phyloP scores from a whole-genome alignment of 2,888 invertebrate species.

The Theretra japonica region DNA sequence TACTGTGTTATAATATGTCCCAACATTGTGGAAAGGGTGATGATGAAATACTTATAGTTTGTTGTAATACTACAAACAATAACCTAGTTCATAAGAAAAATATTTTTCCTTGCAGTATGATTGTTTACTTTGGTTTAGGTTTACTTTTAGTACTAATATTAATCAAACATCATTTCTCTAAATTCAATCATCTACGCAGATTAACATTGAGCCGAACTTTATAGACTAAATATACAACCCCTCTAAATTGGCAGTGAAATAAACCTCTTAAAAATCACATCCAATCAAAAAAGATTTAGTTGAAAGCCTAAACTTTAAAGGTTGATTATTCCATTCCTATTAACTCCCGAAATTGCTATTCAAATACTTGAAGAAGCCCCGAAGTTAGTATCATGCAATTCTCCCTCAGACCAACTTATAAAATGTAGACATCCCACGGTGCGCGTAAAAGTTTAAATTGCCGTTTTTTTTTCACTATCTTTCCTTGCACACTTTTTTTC shows the following conservation, averaged over 20 bases:
- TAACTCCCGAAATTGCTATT: constrained; percentile 27
- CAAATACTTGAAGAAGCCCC: constrained; percentile 45
- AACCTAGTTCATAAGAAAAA: no score
- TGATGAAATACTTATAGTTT: no score
- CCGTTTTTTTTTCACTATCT: constrained; percentile 79
- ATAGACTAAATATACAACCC: not conserved
- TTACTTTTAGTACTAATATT: no score
- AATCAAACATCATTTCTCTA: no score
- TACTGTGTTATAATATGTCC: no score
- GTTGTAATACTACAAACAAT: no score
- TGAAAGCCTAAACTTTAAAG: not conserved
- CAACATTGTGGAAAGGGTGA: no score
- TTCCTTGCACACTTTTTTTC: constrained; percentile 77
- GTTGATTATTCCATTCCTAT: constrained; percentile 23
- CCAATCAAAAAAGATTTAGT: constrained; percentile 8
- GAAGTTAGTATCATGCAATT: constrained; percentile 71
- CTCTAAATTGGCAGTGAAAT: not conserved
- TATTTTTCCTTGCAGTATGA: no score
- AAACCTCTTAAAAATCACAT: not conserved
- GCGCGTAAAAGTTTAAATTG: constrained; percentile 79
- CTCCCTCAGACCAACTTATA: constrained; percentile 71
- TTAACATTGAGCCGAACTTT: no score
- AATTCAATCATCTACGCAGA: no score
- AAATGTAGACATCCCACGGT: constrained; percentile 67
- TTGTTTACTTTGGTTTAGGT: no score